These are phyloP conservation scores for Saimiri boliviensis DNA, from an alignment of 2,113 vertebrate species.

Conservation along the genomic window DNA sequence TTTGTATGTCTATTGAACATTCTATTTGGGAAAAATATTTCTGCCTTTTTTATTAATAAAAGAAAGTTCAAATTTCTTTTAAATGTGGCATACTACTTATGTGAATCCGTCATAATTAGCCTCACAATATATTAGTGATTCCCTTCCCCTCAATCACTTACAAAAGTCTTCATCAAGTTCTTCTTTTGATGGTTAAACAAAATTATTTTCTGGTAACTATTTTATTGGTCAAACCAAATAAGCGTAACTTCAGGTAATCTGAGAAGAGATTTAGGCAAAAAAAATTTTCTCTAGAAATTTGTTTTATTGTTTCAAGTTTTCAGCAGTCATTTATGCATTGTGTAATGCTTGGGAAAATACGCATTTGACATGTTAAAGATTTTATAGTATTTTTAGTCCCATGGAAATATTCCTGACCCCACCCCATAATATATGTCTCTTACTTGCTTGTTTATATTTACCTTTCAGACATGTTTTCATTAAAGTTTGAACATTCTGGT, in stretches of 20 bases:
- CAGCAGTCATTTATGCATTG: not conserved
- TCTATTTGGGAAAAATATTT: not conserved
- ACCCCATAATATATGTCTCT: not conserved
- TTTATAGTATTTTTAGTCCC: not conserved
- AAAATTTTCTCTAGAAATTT: not conserved
- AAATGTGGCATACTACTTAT: not conserved
- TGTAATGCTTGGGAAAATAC: not conserved
- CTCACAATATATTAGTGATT: not conserved
- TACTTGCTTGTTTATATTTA: not conserved
- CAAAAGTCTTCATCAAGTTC: not conserved
- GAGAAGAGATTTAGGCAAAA: not conserved
- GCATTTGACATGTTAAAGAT: not conserved
- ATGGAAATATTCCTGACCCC: not conserved
- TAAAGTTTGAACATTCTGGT: not conserved
- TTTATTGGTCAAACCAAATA: not conserved
- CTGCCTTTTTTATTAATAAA: not conserved
- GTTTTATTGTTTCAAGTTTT: not conserved
- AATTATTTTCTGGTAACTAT: not conserved
- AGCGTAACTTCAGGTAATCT: not conserved
- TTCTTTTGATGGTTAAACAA: not conserved
- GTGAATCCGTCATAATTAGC: not conserved
- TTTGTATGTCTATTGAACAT: not conserved
- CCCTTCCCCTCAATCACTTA: not conserved
- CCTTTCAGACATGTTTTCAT: not conserved
- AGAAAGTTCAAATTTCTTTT: slow-evolving; percentile 18